A percentile compares a stretch with the other conserved stretches of the same genome.
These are phyloP conservation scores for Hemitrygon akajei DNA, from an alignment of 2,797 vertebrate genomes.

Conservation along the genomic window DNA sequence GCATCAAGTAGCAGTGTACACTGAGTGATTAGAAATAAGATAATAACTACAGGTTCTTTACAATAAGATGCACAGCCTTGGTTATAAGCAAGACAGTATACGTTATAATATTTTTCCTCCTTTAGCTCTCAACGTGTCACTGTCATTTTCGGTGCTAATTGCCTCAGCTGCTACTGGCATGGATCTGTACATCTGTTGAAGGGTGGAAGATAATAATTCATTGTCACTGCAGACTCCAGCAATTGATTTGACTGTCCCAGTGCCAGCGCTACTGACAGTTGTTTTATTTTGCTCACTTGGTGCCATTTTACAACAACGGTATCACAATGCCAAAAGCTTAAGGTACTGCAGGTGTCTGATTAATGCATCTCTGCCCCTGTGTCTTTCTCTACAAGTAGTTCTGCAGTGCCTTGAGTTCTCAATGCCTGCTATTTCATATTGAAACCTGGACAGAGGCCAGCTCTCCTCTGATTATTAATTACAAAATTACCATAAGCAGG, in stretches of 20 bases:
- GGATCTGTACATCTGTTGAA: background rate
- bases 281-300: background rate
- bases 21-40: background rate
- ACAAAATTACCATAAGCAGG: background rate
- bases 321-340: background rate
- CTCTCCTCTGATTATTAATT: background rate
- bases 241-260: background rate
- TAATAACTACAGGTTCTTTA: background rate
- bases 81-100: background rate
- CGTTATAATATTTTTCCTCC: background rate
- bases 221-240: background rate
- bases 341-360: background rate
- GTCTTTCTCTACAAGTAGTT: background rate
- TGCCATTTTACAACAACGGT: background rate
- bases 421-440: background rate
- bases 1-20: background rate
- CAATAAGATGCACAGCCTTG: background rate
- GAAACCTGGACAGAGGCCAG: background rate
- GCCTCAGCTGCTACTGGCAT: background rate
- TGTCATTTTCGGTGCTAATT: constrained; percentile 4
- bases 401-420: background rate
- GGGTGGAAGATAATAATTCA: background rate
- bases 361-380: background rate
- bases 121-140: background rate
- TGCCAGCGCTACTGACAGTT: background rate